These are phyloP conservation scores for Eonycteris spelaea DNA, from an alignment of 2,113 vertebrate genomes.

Conservation along the genomic window DNA sequence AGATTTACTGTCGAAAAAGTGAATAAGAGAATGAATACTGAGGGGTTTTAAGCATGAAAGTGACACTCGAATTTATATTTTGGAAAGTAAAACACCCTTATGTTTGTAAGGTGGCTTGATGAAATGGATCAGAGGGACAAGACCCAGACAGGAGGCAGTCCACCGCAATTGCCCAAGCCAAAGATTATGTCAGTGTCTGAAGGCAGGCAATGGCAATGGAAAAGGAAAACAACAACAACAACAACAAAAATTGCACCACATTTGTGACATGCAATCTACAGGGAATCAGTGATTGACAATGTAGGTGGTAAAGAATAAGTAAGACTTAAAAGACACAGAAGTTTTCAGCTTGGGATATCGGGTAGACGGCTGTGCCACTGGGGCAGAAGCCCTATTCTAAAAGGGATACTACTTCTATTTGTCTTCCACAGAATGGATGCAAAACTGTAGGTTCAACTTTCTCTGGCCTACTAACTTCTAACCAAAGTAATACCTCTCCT, in stretches of 20 bases:
- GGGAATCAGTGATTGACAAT: neutral
- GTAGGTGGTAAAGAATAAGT: neutral
- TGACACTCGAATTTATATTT: neutral
- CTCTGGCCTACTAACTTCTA: too few relatives aligned
- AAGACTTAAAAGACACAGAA: neutral
- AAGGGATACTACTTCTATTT: neutral
- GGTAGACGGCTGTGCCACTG: too few relatives aligned
- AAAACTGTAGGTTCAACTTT: neutral
- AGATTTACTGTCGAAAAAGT: neutral
- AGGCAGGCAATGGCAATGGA: neutral
- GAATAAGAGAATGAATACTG: neutral
- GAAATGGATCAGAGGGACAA: neutral
- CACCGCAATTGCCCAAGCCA: neutral
- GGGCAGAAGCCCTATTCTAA: neutral
- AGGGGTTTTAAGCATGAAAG: neutral
- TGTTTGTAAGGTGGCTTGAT: neutral
- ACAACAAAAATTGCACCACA: neutral
- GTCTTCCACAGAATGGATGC: neutral
- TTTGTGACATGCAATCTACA: neutral
- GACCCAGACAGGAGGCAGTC: neutral
- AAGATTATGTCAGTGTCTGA: neutral
- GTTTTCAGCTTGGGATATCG: neutral
- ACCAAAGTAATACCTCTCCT: neutral
- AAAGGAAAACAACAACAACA: neutral
- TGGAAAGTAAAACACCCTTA: neutral